Evolutionary conservation across 2,888 invertebrate genomes (phyloP), one percentile per base, ranked within the genome.

Genomic region (Torymus auratus): DNA sequence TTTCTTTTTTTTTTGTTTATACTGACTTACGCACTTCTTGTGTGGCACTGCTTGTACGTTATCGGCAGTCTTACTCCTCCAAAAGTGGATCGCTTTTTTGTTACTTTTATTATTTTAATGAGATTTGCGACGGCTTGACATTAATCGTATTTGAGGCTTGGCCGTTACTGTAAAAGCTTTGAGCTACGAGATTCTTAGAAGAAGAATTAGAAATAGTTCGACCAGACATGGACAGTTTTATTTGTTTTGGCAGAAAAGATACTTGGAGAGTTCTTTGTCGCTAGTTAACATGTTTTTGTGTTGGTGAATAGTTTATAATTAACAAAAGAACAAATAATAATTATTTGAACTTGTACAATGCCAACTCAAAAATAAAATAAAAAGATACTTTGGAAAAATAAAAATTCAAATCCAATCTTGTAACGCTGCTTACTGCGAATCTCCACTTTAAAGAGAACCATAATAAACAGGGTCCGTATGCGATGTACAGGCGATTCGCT

Each of bases 21-120:
- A 53, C n/a, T 62, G 55, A 73, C 17, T 13, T 71, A 55, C 69
- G 41, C 50, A 23, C 28, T 58, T 58, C 1, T 78, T 81, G 72
- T 70, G 71, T 70, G 71, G 71, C 70, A 75, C 52, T 78, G 75
- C 81, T 78, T 76, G 68, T 72, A 79, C 69, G 14, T 71, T 73
- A 53, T 64, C 65, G 78, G 69, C 69, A 76, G 76, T 81, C 73
- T 72, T 76, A 56, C 64, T 72, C 62, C 68, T 81, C 67, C 52
- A 65, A 81, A 78, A 75, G 17, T 67, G 55, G 58, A 60, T 23
- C n/a, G 12, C 5, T 23, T 64, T 58, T 5, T 17, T 71, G 20
- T 28, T 52, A 53, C n/a, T 64, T 72, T 62, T 52, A 41, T 65
- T 41, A 41, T 41, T 41, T 41, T 41, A 41, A 7, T 41, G 41